Evolutionary conservation across 2,113 vertebrate species (phyloP), one percentile per base, ranked within the genome.

Genomic region (Hippoglossus stenolepis): DNA sequence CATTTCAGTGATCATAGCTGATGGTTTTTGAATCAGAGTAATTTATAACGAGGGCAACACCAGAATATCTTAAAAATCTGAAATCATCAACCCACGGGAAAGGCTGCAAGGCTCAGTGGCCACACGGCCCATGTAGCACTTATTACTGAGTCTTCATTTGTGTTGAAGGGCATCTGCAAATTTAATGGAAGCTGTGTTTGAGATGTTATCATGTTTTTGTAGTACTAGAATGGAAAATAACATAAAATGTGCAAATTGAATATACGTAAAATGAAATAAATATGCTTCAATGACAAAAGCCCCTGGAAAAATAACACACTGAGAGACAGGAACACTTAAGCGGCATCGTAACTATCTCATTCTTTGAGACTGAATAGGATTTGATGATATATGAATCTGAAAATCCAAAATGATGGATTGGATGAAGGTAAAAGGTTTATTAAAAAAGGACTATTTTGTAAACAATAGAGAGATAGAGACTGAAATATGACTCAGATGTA

Each of bases 1-100:
- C 62, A 77, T 83, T 81, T 83, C 69, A n/a, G 64, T 59, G 43
- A 86, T 79, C 63, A 28, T 7, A 49, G 67, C 61, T 66, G 62
- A 73, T 77, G 62, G 43, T 74, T 86, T 7, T 76, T 31, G 6
- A 75, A 70, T 74, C 0, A 5, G 14, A 24, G 57, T 63, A 35
- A 77, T 79, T 64, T 68, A 51, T 23, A 65, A 76, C 31, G 74
- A 74, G 60, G 9, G 49, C 40, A 66, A 57, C 2, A 2, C 59
- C 15, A 26, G 61, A 82, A 81, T 77, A 45, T 78, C 78, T 79
- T 8, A 21, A 54, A 54, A 54, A 21, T 59, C 65, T 72, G 74
- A 69, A 84, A 67, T 72, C 65, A 58, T 47, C 13, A 57, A 38
- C 35, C 21, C 63, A 64, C 47, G 38, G 21, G 71, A 61, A 60